Conservation (phyloP, 2,113 vertebrate species). For the Nestor notabilis region DNA sequence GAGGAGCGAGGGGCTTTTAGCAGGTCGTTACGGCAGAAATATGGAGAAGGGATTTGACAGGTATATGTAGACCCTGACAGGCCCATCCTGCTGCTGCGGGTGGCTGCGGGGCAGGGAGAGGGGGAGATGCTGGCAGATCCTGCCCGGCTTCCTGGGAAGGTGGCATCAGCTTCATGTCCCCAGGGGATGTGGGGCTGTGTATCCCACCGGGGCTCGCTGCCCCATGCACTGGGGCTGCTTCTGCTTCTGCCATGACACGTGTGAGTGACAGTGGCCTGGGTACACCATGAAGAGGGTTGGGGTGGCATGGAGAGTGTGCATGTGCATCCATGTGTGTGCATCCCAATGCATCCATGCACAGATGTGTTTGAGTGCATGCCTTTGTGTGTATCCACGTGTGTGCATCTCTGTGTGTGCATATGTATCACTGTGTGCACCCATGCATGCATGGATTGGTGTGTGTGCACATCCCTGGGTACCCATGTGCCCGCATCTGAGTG, state of each 20-base stretch:
- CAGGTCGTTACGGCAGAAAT: slow-evolving; percentile 58
- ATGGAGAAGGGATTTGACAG: slow-evolving; percentile 48
- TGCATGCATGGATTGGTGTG: accelerated
- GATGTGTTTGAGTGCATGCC: not conserved
- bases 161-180: not conserved
- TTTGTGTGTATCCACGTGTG: not conserved
- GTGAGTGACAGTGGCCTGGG: not conserved
- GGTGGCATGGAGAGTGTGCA: not conserved
- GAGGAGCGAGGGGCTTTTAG: slow-evolving; percentile 58
- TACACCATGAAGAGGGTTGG: accelerated
- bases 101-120: not conserved
- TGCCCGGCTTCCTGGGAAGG: not conserved
- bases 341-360: accelerated
- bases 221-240: not conserved
- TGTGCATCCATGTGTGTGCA: accelerated
- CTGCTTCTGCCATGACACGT: accelerated
- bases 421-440: accelerated
- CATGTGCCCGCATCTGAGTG: not conserved
- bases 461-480: not conserved
- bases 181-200: not conserved
- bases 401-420: accelerated
- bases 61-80: slow-evolving; percentile 18
- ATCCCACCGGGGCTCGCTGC: not conserved
- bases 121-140: accelerated
- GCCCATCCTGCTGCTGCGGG: not conserved